Evolutionary conservation across 2,113 vertebrate genomes (phyloP).

Genomic region (Ictalurus punctatus): DNA sequence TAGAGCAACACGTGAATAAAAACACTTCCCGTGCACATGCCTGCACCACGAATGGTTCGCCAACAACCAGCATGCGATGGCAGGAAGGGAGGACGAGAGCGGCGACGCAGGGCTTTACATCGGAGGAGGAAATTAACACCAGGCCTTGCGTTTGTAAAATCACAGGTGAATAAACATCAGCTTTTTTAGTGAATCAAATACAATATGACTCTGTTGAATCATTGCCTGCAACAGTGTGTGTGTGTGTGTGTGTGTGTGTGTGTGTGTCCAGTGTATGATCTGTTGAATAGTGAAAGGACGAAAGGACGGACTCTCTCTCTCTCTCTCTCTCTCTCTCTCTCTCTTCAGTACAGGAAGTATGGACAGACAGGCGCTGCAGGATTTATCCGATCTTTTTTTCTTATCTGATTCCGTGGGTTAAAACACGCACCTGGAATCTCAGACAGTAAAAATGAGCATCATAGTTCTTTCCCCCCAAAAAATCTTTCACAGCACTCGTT

Average conservation of each 20-base stretch:
- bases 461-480: not conserved
- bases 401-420: not conserved
- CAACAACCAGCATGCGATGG: not conserved
- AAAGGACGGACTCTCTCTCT: not conserved
- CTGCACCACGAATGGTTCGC: not conserved
- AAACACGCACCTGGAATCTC: not conserved
- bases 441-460: too few relatives aligned
- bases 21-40: not conserved
- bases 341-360: not conserved
- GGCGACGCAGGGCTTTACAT: not conserved
- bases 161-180: not conserved
- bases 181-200: not conserved
- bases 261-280: constrained; percentile 22
- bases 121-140: not conserved
- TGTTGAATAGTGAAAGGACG: constrained; percentile 40
- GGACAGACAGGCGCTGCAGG: not conserved
- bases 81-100: not conserved
- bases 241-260: constrained; percentile 8
- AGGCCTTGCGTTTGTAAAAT: not conserved
- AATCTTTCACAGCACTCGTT: not conserved
- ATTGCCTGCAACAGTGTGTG: not conserved
- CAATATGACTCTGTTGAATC: constrained; percentile 6
- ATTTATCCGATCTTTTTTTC: not conserved
- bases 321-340: not conserved
- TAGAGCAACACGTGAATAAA: not conserved